Evolutionary conservation across 2,113 vertebrate species (phyloP).

Genomic region (Tricholaema leucomelas): DNA sequence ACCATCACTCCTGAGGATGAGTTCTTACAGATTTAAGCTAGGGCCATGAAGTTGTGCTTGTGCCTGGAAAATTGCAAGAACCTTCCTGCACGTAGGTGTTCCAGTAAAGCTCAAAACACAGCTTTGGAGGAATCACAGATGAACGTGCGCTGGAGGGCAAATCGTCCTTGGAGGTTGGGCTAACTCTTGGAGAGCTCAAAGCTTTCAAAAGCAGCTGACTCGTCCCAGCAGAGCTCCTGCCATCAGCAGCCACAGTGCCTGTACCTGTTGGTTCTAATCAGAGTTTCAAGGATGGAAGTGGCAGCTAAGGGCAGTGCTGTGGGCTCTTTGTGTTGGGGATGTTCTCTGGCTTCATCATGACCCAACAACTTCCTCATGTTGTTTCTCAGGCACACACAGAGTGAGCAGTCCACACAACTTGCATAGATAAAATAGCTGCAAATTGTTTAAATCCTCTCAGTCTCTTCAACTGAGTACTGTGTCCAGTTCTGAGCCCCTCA

Average conservation of each 20-base stretch:
- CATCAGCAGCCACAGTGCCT: neutral
- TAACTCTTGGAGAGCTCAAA: neutral
- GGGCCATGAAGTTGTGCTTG: neutral
- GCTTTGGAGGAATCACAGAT: neutral
- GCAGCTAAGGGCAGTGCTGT: neutral
- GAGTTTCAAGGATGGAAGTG: neutral
- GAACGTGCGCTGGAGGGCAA: neutral
- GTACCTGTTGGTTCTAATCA: neutral
- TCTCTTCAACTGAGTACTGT: no score
- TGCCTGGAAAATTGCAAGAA: neutral
- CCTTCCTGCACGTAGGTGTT: neutral
- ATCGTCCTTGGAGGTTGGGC: neutral
- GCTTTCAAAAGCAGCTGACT: neutral
- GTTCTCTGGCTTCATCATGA: neutral
- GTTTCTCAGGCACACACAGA: neutral
- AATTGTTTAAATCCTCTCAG: neutral
- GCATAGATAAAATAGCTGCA: neutral
- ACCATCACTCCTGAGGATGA: neutral
- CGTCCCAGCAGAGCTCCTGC: neutral
- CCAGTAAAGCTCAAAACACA: neutral
- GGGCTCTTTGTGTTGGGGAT: neutral
- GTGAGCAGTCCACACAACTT: neutral
- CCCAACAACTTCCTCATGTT: neutral
- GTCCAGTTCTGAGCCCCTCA: no score
- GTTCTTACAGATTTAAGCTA: neutral